phyloP scores from a whole-genome alignment of 2,888 invertebrate genomes.

The Notocelia uddmanniana region DNA sequence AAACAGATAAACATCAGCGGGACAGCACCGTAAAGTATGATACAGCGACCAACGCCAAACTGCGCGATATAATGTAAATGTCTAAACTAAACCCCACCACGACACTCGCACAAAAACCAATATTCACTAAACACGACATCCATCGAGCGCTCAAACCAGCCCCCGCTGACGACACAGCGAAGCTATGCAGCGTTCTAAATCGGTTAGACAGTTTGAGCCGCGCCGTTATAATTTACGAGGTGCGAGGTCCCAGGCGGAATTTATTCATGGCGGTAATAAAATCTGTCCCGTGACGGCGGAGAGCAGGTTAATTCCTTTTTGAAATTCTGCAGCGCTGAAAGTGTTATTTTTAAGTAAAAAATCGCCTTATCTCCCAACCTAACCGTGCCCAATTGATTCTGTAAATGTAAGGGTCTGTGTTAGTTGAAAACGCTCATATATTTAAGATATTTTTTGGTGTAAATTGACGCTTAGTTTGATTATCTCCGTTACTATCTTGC shows the following conservation, averaged over 20 bases:
- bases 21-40: slow-evolving; percentile 44
- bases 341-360: slow-evolving; percentile 42
- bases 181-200: slow-evolving; percentile 62
- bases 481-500: too few relatives aligned
- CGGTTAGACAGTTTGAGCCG: slow-evolving; percentile 65
- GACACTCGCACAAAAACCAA: slow-evolving; percentile 44
- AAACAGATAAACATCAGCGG: slow-evolving; percentile 43
- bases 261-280: slow-evolving; percentile 83
- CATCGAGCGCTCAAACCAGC: slow-evolving; percentile 57
- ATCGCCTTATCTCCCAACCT: slow-evolving; percentile 27
- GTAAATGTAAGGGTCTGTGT: not conserved
- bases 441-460: too few relatives aligned
- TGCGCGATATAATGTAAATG: slow-evolving; percentile 45
- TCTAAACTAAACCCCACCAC: slow-evolving; percentile 41
- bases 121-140: slow-evolving; percentile 54
- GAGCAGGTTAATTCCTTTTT: slow-evolving; percentile 73
- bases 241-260: slow-evolving; percentile 70
- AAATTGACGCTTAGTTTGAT: too few relatives aligned
- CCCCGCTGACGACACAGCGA: slow-evolving; percentile 50
- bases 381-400: slow-evolving; percentile 32
- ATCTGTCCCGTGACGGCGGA: slow-evolving; percentile 72
- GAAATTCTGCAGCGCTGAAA: slow-evolving; percentile 59
- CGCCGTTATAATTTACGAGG: slow-evolving; percentile 75
- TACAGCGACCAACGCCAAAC: slow-evolving; percentile 45
- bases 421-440: too few relatives aligned